These are phyloP conservation scores for Crypturellus tataupa DNA, from an alignment of 2,797 vertebrate genomes.

Conservation along the genomic window DNA sequence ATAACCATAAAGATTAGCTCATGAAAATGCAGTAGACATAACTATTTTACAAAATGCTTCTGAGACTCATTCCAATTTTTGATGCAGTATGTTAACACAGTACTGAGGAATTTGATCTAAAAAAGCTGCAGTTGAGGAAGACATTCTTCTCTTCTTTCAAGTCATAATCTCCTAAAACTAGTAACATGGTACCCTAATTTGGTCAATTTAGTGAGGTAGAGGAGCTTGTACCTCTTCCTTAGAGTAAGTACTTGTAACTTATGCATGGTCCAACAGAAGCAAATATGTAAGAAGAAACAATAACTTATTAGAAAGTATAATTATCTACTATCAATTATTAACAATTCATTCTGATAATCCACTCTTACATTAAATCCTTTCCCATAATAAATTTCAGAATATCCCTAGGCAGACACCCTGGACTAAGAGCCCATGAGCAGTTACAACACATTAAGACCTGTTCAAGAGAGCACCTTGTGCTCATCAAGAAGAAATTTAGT, in stretches of 20 bases:
- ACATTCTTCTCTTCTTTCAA: background rate
- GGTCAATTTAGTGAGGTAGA: background rate
- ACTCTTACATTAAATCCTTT: background rate
- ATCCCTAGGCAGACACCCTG: background rate
- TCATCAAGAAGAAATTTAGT: background rate
- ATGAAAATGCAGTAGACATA: background rate
- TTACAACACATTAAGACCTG: background rate
- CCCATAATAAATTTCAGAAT: background rate
- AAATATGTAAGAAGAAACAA: background rate
- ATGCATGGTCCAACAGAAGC: background rate
- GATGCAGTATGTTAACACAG: background rate
- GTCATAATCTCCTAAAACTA: background rate
- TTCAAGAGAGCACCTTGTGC: background rate
- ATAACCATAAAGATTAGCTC: background rate
- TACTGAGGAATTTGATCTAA: background rate
- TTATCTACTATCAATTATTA: too few relatives aligned
- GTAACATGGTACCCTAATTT: background rate
- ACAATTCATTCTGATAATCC: background rate
- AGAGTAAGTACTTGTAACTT: background rate
- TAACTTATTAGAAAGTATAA: too few relatives aligned
- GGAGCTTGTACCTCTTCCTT: background rate
- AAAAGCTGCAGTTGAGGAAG: background rate
- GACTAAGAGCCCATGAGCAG: background rate
- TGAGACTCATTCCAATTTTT: background rate
- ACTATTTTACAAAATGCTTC: background rate